A percentile compares a stretch with the other conserved stretches of the same genome.
Evolutionary conservation across 2,113 vertebrate genomes (phyloP).

Genomic region (Dipodomys stephensi): DNA sequence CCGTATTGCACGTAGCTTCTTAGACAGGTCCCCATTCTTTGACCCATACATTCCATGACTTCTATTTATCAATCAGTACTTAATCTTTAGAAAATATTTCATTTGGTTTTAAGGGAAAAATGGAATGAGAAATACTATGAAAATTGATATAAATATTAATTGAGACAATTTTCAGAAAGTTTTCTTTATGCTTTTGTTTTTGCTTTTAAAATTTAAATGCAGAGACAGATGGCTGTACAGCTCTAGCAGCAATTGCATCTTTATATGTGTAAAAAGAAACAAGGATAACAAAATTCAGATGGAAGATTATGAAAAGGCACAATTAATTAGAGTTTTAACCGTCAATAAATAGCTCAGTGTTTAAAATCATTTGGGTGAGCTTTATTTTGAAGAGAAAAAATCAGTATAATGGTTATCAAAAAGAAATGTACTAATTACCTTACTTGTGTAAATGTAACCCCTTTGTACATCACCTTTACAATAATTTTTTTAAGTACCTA

Average conservation of each 20-base stretch:
- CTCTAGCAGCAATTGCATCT: slow-evolving; percentile 80
- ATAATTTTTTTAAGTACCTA: too few species aligned
- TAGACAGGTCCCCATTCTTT: too few species aligned
- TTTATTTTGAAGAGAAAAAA: slow-evolving; percentile 79
- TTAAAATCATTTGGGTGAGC: slow-evolving; percentile 48
- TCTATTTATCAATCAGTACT: slow-evolving; percentile 75
- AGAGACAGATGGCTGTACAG: slow-evolving; percentile 81
- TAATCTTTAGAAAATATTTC: slow-evolving; percentile 16
- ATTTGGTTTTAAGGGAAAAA: background rate
- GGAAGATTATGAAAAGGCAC: slow-evolving; percentile 72
- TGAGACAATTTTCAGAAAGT: slow-evolving; percentile 76
- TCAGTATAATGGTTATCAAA: slow-evolving; percentile 72
- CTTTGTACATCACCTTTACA: too few species aligned
- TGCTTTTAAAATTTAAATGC: slow-evolving; percentile 83
- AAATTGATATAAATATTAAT: slow-evolving; percentile 81
- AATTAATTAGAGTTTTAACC: slow-evolving; percentile 71
- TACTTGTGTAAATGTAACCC: too few species aligned
- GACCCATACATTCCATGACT: background rate
- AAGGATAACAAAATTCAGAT: slow-evolving; percentile 72
- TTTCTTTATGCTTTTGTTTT: slow-evolving; percentile 79
- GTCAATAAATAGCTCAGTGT: slow-evolving; percentile 75
- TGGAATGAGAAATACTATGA: background rate
- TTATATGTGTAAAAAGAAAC: slow-evolving; percentile 76
- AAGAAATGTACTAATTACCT: background rate
- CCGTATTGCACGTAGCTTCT: slow-evolving; percentile 62